phyloP scores from a whole-genome alignment of 2,888 invertebrate species.

The Hyles lineata region DNA sequence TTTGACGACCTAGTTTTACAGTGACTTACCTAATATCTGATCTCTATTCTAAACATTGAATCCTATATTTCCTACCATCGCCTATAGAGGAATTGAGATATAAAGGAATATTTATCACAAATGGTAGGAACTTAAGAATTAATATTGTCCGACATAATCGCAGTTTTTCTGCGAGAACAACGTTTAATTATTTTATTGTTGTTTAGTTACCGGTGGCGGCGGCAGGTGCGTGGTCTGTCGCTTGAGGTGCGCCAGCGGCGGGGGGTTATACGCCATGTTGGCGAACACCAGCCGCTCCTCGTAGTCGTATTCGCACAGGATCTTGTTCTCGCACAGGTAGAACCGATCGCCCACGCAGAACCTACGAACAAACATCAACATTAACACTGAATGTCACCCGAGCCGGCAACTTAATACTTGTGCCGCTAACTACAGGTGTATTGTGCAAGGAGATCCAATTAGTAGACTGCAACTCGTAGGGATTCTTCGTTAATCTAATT shows the following conservation, averaged over 20 bases:
- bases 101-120: too few species aligned
- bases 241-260: slow-evolving; percentile 91
- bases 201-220: slow-evolving; percentile 84
- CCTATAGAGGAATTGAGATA: not conserved
- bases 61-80: not conserved
- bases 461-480: slow-evolving; percentile 13
- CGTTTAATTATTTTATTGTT: too few species aligned
- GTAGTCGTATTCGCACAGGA: slow-evolving; percentile 98
- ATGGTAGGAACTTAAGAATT: too few species aligned
- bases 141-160: too few species aligned
- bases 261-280: slow-evolving; percentile 96
- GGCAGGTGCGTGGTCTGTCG: slow-evolving; percentile 87
- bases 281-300: slow-evolving; percentile 98
- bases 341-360: slow-evolving; percentile 99
- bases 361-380: slow-evolving; percentile 81
- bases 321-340: slow-evolving; percentile 98
- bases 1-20: not conserved
- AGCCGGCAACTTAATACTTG: not conserved
- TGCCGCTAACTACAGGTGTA: slow-evolving; percentile 6
- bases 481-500: slow-evolving; percentile 32
- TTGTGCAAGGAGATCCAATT: slow-evolving; percentile 26
- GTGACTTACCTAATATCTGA: not conserved
- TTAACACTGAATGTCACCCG: not conserved
- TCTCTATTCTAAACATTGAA: not conserved
- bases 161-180: too few species aligned